Base-by-base conservation (phyloP, 2,888 invertebrate genomes). In the Trachelus troglodyta region DNA sequence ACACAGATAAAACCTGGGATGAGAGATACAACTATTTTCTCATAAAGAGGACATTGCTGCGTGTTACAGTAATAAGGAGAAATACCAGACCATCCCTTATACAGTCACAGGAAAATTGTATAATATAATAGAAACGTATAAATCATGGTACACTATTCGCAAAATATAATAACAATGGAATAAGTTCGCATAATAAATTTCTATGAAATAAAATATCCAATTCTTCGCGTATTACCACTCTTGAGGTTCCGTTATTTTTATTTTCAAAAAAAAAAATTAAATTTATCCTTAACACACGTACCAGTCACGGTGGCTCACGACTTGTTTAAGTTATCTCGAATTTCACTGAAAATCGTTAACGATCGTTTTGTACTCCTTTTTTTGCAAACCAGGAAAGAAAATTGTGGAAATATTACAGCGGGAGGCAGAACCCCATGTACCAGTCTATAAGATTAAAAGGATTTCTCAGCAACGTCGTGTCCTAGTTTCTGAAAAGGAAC, bases 1-100 rank as follows among this genome's bases (percentile, higher is more conserved):
- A 56, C 23, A 30, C 69, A 77, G 56, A 77, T 77, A 56, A 75
- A 77, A 23, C 56, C 71, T 71, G 11, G 33, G 3, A 30, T 9
- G 15, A 30, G 56, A 15, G 23, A 2, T 56, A 23, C 23, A 23
- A 56, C 56, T 56, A 56, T 56, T 56, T 56, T 56, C 56, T 23
- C 6, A 56, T 56, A 23, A 56, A 56, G 56, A 6, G 56, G 56
- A 23, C 56, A 23, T 9, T 23, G 56, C 56, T 56, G 9, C 56
- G 56, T 56, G 23, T 9, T 56, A 23, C 6, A 40, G 15, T 56
- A 56, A 56, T 40, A 40, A 40, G 15, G 23, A 15, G 40, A 56
- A 56, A 56, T 56, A 23, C 1, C 56, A 56, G 23, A 56, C 9
- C 1, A 9, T 23, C 2, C 56, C 9, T 56, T 23, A 56, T 1